A percentile compares a stretch with the other conserved stretches of the same genome.
Conservation (phyloP, 2,113 vertebrate genomes). For the Crotalus viridis region DNA sequence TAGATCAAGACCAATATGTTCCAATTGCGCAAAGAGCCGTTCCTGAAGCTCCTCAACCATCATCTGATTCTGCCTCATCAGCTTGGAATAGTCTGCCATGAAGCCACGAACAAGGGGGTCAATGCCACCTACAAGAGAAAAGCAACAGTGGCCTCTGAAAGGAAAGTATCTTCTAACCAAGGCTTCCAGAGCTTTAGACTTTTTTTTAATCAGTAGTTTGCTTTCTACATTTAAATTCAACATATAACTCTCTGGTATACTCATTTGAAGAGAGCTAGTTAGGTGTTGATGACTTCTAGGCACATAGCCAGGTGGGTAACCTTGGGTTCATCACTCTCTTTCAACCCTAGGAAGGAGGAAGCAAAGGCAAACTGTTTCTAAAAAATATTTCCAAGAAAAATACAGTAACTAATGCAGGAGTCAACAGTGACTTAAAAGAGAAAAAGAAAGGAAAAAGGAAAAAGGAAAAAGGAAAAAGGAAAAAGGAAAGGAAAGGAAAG, state of each 20-base stretch:
- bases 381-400: neutral
- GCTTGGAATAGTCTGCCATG: slow-evolving; percentile 72
- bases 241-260: neutral
- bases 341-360: neutral
- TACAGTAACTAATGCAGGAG: neutral
- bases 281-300: neutral
- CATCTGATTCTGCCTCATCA: slow-evolving; percentile 77
- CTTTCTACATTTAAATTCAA: neutral
- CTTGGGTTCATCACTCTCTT: neutral
- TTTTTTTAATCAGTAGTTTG: neutral
- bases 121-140: slow-evolving; percentile 71
- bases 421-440: neutral
- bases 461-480: too few species aligned
- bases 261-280: neutral
- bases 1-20: slow-evolving; percentile 73
- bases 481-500: too few species aligned
- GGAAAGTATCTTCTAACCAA: neutral
- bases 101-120: slow-evolving; percentile 80
- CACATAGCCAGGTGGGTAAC: neutral
- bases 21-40: slow-evolving; percentile 77
- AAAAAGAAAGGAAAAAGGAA: neutral
- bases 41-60: slow-evolving; percentile 79
- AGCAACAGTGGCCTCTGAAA: neutral
- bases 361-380: neutral
- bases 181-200: neutral